These are phyloP conservation scores for Pangasius mekongensis DNA, from an alignment of 2,797 vertebrate genomes.

Conservation along the genomic window DNA sequence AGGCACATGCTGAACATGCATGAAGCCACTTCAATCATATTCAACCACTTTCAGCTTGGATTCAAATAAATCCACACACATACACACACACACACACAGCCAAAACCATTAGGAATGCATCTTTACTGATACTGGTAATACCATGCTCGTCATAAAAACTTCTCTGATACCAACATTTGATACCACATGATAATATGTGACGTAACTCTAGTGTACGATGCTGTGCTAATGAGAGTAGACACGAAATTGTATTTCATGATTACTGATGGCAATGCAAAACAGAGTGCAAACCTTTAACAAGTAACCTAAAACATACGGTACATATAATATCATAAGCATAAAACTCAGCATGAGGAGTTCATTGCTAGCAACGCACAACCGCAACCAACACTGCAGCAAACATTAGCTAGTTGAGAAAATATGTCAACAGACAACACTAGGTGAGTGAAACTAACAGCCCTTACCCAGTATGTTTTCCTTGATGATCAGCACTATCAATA, in stretches of 20 bases:
- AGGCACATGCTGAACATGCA: conserved; percentile 49
- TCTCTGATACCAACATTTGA: neutral
- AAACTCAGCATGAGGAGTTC: no score
- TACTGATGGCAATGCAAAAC: no score
- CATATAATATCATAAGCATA: no score
- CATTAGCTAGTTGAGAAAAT: neutral
- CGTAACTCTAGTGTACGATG: no score
- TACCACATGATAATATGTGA: neutral
- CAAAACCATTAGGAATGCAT: neutral
- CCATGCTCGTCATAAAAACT: neutral
- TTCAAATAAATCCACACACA: conserved; percentile 7
- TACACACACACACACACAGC: conserved; percentile 16
- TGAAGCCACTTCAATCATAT: conserved; percentile 43
- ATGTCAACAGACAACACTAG: neutral
- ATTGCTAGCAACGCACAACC: no score
- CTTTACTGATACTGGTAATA: neutral
- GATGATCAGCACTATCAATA: neutral
- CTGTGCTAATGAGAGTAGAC: no score
- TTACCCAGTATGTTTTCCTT: neutral
- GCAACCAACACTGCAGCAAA: no score
- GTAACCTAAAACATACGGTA: no score
- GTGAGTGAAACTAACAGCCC: neutral
- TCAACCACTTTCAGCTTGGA: conserved; percentile 42
- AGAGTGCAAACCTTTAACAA: no score
- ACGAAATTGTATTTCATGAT: no score